Base-by-base conservation (phyloP, 2,888 invertebrate species). In the Philonicus albiceps region DNA sequence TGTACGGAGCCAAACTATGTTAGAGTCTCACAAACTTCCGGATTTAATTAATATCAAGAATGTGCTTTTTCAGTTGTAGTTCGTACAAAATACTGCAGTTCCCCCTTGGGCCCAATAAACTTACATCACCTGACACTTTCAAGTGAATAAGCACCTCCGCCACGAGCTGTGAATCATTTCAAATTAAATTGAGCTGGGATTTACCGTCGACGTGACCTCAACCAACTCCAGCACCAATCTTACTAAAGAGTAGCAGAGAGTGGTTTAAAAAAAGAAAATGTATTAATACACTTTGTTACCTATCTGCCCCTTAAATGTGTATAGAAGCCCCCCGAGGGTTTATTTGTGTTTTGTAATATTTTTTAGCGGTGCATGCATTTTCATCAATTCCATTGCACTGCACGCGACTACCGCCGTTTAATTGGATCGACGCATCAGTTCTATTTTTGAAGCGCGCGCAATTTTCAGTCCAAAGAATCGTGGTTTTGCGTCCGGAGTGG, bases 371-470 rank as follows among this genome's bases (percentile, higher is more conserved):
- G 27, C 64, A 64, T 64, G 64, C 64, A 64, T 27, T 64, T 64
- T 64, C 30, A 53, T 40, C 34, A 27, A 53, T 80, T 80, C 80
- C 80, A 80, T 37, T 40, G 49, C 80, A 31, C 16, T 53, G 49
- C 53, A 80, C 27, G 13, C 13, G 27, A 53, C 64, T 49, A 11
- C 3, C 19, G 27, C 27, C 19, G 64, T 27, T 8, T 64, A 64
- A 64, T 64, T 64, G 64, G 64, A 64, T 74, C 74, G 19, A 74
- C 22, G 53, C 80, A 49, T n/a, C 80, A 22, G 78, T 43, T 78
- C 80, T 34, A 64, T 81, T 81, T 81, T 64, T 34, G 81, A 81
- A 81, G 55, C 55, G 81, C 55, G 31, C 27, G 49, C 49, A 40
- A 40, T 43, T 76, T 76, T 19, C 76, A 76, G 40, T 27, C 27